These are phyloP conservation scores for Ammospiza nelsoni DNA, from an alignment of 2,113 vertebrate species.

Conservation along the genomic window DNA sequence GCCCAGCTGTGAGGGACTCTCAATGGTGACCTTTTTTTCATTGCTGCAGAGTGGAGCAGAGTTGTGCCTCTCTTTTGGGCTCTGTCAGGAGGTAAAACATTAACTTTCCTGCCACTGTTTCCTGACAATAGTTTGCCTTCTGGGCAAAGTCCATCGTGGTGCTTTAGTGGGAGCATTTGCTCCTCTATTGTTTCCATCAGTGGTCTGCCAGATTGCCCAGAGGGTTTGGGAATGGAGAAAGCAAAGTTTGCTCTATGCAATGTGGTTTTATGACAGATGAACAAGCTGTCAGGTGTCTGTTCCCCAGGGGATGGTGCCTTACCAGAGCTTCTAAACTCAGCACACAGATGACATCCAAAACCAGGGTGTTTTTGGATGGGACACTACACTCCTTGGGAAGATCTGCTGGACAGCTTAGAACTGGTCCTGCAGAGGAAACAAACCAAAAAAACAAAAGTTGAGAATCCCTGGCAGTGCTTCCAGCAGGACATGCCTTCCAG, in stretches of 20 bases:
- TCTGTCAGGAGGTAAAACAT: slow-evolving; percentile 32
- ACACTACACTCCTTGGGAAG: background rate
- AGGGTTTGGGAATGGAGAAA: background rate
- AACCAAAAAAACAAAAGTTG: background rate
- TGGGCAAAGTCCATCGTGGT: background rate
- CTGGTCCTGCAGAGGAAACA: background rate
- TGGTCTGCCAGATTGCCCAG: background rate
- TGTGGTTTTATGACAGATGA: background rate
- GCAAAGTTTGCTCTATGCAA: background rate
- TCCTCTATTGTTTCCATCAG: background rate
- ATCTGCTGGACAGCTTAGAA: background rate
- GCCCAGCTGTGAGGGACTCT: background rate
- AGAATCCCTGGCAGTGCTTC: background rate
- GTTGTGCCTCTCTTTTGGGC: background rate
- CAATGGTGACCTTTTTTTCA: background rate
- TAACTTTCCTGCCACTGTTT: background rate
- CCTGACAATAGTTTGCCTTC: background rate
- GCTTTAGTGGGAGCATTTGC: background rate
- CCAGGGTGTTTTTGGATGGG: background rate
- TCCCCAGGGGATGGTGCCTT: background rate
- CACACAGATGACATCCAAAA: background rate
- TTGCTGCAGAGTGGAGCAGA: background rate
- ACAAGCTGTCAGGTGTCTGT: background rate
- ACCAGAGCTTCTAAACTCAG: background rate
- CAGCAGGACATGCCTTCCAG: background rate